Conservation (phyloP, 1,140 invertebrate genomes). For the Pseudachorutes palmiensis region DNA sequence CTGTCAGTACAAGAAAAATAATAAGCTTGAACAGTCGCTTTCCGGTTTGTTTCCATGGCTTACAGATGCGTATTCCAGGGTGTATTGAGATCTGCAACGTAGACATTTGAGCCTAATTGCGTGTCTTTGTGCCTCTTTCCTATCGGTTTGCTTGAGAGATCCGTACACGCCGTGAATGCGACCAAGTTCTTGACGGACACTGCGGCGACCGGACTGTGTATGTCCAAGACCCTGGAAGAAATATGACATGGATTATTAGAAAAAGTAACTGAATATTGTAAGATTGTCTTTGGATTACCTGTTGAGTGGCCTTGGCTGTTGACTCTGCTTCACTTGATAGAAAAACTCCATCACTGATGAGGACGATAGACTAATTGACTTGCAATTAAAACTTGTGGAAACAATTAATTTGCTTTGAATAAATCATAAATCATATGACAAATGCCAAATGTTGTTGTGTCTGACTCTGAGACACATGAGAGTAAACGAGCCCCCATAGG, state of each 20-base stretch:
- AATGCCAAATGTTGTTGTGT: too few relatives aligned
- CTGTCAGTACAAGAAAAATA: conserved; percentile 30
- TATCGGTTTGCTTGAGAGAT: conserved; percentile 17
- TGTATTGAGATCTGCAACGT: conserved; percentile 75
- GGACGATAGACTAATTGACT: neutral
- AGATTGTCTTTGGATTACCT: neutral
- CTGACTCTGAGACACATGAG: too few relatives aligned
- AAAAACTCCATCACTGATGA: conserved; percentile 14
- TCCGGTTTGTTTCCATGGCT: conserved; percentile 7
- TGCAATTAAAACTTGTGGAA: neutral
- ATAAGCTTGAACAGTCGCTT: neutral
- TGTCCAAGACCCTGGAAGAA: neutral
- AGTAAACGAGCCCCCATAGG: too few relatives aligned
- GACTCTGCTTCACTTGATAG: conserved; percentile 10
- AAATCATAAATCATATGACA: neutral
- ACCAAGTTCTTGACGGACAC: conserved; percentile 26
- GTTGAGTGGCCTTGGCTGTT: neutral
- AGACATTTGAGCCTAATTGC: conserved; percentile 66
- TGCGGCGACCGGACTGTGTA: conserved; percentile 7
- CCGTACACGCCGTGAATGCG: conserved; percentile 26
- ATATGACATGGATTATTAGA: neutral
- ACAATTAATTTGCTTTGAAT: neutral
- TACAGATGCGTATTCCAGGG: conserved; percentile 73
- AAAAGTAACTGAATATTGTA: neutral
- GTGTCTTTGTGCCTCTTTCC: neutral